Conservation (phyloP, 1,140 invertebrate genomes). For the Eriosoma lanigerum region DNA sequence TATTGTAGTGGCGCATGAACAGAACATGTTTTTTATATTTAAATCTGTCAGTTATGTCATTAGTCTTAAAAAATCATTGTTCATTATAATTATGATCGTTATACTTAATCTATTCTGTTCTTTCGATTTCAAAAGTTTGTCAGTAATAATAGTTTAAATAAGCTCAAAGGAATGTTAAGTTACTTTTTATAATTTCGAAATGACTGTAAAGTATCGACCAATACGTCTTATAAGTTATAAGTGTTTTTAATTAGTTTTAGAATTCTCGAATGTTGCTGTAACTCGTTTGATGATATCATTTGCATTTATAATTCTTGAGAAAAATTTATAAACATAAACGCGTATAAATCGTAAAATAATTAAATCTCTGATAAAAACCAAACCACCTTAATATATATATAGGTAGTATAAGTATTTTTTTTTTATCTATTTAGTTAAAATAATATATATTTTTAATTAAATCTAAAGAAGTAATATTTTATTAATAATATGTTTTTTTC, state of each 20-base stretch:
- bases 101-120: too few relatives aligned
- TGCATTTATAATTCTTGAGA: slow-evolving; percentile 16
- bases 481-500: too few relatives aligned
- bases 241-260: slow-evolving; percentile 16
- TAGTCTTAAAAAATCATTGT: too few relatives aligned
- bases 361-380: slow-evolving; percentile 18
- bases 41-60: too few relatives aligned
- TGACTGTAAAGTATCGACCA: background rate
- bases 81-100: too few relatives aligned
- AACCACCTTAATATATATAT: background rate
- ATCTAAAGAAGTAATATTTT: background rate
- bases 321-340: background rate
- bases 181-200: slow-evolving; percentile 7
- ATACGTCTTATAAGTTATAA: background rate
- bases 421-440: background rate
- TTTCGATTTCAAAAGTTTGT: too few relatives aligned
- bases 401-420: background rate
- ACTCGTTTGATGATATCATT: slow-evolving; percentile 16
- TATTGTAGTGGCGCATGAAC: too few relatives aligned
- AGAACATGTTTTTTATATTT: too few relatives aligned
- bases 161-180: background rate
- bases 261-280: background rate
- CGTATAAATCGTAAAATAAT: slow-evolving; percentile 10
- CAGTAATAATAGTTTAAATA: too few relatives aligned
- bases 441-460: slow-evolving; percentile 22